phyloP scores from a whole-genome alignment of 2,888 invertebrate species.

The Holacanthella duospinosa region DNA sequence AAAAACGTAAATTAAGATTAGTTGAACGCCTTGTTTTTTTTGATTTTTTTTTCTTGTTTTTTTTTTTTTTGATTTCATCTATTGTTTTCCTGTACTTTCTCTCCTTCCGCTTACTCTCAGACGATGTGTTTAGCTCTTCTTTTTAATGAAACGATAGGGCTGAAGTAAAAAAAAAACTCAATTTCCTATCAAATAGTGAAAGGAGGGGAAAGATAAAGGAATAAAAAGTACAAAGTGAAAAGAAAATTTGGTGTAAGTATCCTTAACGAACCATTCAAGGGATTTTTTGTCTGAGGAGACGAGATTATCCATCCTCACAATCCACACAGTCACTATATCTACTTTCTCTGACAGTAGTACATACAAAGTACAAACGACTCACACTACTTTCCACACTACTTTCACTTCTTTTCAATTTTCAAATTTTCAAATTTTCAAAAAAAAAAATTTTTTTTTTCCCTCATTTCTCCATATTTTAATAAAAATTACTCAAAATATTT shows the following conservation, averaged over 20 bases:
- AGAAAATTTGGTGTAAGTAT: neutral
- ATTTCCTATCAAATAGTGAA: neutral
- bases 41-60: neutral
- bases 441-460: too few species aligned
- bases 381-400: too few species aligned
- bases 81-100: neutral
- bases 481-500: too few species aligned
- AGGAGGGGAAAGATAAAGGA: neutral
- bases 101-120: neutral
- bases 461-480: too few species aligned
- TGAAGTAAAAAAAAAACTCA: neutral
- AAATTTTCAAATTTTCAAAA: too few species aligned
- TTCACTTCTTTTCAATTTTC: too few species aligned
- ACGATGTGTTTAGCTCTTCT: too few species aligned
- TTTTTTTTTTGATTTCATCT: too few species aligned
- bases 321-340: too few species aligned
- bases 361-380: too few species aligned
- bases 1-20: neutral
- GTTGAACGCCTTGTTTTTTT: neutral
- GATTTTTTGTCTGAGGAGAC: too few species aligned
- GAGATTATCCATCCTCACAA: neutral
- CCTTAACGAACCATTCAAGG: conserved; percentile 1
- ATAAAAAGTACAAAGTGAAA: conserved; percentile 2
- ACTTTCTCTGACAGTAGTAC: too few species aligned
- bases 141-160: neutral